Evolutionary conservation across 2,797 vertebrate species (phyloP).

Genomic region (Pseudochirops corinnae): DNA sequence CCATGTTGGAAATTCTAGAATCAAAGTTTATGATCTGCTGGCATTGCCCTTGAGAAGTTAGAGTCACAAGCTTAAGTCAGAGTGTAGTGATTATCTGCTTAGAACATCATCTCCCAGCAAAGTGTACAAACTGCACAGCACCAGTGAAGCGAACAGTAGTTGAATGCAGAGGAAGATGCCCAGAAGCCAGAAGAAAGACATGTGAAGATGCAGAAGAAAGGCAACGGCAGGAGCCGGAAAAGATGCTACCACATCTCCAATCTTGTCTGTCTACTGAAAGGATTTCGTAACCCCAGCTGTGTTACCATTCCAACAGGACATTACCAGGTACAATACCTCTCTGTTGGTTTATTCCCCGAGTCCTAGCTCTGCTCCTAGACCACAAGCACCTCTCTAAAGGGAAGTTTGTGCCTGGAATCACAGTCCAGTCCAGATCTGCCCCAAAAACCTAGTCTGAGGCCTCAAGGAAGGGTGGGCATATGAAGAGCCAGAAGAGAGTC

Average conservation of each 20-base stretch:
- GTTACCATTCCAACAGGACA: neutral
- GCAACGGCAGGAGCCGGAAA: neutral
- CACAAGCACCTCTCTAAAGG: conserved; percentile 32
- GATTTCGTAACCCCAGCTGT: neutral
- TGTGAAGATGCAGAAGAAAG: neutral
- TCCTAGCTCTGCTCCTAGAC: conserved; percentile 73
- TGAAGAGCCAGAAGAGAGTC: conserved; percentile 91
- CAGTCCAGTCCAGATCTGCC: fast-evolving
- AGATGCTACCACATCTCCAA: neutral
- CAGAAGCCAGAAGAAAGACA: neutral
- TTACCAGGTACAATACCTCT: conserved; percentile 86
- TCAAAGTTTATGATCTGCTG: neutral
- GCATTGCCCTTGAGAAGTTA: neutral
- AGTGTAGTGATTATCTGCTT: neutral
- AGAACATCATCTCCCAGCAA: neutral
- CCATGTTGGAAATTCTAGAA: neutral
- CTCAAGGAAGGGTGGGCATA: conserved; percentile 64
- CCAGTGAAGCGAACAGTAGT: neutral
- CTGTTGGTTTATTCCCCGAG: conserved; percentile 88
- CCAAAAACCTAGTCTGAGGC: neutral
- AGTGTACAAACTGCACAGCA: neutral
- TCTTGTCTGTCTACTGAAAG: neutral
- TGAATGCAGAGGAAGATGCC: neutral
- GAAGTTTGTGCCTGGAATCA: conserved; percentile 24
- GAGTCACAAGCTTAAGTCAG: neutral